These are phyloP conservation scores for Acleris laterana DNA, from an alignment of 2,888 invertebrate species.

Conservation along the genomic window DNA sequence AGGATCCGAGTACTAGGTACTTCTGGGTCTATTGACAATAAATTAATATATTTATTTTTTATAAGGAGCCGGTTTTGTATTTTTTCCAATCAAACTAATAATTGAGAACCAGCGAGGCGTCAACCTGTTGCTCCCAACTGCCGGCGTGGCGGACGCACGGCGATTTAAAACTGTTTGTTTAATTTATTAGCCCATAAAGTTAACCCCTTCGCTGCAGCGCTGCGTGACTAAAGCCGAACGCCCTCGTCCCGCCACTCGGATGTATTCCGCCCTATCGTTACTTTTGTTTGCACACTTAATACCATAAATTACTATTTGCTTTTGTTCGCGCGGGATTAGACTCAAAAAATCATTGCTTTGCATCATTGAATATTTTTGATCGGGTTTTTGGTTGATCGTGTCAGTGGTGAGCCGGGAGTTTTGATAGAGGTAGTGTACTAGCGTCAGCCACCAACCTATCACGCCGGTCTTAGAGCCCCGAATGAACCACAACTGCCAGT, in stretches of 20 bases:
- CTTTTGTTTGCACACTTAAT: conserved; percentile 22
- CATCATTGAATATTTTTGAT: too few relatives aligned
- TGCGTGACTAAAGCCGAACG: neutral
- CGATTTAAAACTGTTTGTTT: conserved; percentile 21
- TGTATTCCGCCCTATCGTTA: conserved; percentile 3
- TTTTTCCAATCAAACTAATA: neutral
- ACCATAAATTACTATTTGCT: conserved; percentile 17
- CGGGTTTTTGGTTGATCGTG: too few relatives aligned
- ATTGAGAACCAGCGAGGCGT: neutral
- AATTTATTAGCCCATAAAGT: conserved; percentile 29
- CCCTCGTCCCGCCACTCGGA: neutral
- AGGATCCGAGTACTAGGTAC: too few relatives aligned
- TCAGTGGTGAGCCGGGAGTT: too few relatives aligned
- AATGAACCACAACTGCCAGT: too few relatives aligned
- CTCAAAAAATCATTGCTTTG: neutral
- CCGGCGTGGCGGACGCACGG: neutral
- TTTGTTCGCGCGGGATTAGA: neutral
- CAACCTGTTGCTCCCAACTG: neutral
- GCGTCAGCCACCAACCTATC: too few relatives aligned
- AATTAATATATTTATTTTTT: too few relatives aligned
- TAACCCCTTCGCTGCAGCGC: conserved; percentile 12
- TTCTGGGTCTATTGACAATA: too few relatives aligned
- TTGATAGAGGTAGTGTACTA: too few relatives aligned
- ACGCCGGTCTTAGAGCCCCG: too few relatives aligned
- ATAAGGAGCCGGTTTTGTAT: too few relatives aligned